These are phyloP conservation scores for Lepidocyrtoides sp. DNA, from an alignment of 2,888 invertebrate species.

Conservation along the genomic window DNA sequence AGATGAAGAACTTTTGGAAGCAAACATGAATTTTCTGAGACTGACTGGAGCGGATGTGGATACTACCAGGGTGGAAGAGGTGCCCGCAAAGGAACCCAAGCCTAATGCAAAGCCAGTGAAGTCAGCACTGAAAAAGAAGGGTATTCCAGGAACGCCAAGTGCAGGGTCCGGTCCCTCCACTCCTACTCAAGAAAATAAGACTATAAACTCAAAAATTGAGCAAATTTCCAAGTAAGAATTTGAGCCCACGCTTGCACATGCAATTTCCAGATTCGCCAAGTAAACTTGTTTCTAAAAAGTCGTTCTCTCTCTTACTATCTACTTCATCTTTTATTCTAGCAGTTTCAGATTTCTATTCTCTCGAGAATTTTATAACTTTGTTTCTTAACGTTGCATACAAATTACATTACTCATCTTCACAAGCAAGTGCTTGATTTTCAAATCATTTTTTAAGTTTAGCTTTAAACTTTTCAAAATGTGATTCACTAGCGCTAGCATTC, in stretches of 20 bases:
- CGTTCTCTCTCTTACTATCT: no score
- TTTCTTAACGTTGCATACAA: no score
- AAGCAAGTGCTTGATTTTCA: no score
- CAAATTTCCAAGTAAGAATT: constrained; percentile 90
- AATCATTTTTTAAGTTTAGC: no score
- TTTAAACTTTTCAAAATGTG: no score
- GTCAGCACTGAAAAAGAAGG: constrained; percentile 95
- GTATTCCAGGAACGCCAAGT: constrained; percentile 86
- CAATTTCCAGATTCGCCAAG: no score
- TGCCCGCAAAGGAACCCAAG: constrained; percentile 96
- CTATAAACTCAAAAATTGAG: constrained; percentile 91
- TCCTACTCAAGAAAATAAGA: constrained; percentile 91
- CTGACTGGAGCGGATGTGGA: constrained; percentile 87
- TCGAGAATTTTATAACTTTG: no score
- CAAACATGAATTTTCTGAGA: constrained; percentile 83
- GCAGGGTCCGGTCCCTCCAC: constrained; percentile 91
- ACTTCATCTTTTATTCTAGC: no score
- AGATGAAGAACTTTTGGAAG: constrained; percentile 87
- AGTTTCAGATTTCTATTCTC: no score
- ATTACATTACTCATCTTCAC: no score
- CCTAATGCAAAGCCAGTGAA: constrained; percentile 97
- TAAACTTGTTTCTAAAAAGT: no score
- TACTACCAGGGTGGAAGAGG: constrained; percentile 95
- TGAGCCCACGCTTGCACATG: not conserved
- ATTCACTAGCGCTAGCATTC: no score